A percentile compares a stretch with the other conserved stretches of the same genome.
Evolutionary conservation across 2,888 invertebrate genomes (phyloP).

Genomic region (Thera obeliscata): DNA sequence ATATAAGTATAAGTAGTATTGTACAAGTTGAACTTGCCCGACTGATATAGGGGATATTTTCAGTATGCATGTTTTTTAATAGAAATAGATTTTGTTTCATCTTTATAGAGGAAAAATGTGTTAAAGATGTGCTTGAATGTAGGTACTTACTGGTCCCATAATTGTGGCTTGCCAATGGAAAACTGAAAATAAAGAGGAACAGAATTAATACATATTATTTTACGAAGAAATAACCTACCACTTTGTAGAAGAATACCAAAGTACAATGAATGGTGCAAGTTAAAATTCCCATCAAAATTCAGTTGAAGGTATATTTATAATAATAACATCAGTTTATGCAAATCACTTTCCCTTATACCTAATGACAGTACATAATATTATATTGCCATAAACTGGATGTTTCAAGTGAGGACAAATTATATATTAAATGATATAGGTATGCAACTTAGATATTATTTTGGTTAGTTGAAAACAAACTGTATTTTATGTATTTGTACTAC

Average conservation of each 20-base stretch:
- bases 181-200: constrained; percentile 88
- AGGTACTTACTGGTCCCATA: constrained; percentile 98
- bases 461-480: too few species aligned
- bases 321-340: constrained; percentile 19
- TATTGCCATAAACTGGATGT: neutral
- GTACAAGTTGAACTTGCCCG: neutral
- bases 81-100: neutral
- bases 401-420: neutral
- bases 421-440: too few species aligned
- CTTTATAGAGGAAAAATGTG: constrained; percentile 22
- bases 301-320: constrained; percentile 5
- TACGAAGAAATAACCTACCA: too few species aligned
- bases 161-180: constrained; percentile 99
- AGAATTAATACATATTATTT: neutral
- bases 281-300: neutral
- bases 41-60: neutral
- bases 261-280: too few species aligned
- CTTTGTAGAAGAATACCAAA: too few species aligned
- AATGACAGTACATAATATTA: neutral
- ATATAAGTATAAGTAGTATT: neutral
- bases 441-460: too few species aligned
- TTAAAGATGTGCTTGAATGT: constrained; percentile 7
- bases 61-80: neutral
- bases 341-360: neutral
- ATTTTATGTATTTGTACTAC: neutral